Base-by-base conservation (phyloP, 2,113 vertebrate species). In the Brachyhypopomus gauderio region DNA sequence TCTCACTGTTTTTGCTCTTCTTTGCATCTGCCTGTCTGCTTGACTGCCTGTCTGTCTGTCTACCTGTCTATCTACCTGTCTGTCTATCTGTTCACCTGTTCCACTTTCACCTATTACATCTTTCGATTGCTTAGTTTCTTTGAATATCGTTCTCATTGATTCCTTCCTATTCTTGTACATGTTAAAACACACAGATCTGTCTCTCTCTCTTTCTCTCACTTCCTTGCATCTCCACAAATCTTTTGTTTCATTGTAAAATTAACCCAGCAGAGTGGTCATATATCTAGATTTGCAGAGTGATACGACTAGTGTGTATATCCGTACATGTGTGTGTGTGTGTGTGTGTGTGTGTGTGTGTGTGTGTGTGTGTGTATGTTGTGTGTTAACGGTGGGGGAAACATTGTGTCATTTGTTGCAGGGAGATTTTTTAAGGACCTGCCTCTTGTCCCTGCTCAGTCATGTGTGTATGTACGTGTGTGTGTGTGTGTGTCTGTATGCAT, bases 241-340 rank as follows among this genome's bases (percentile, higher is more conserved):
- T 64, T 19, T 71, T 71, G 75, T 80, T 83, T 69, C 85, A 87
- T 89, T 79, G 45, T n/a, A 1, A 72, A 64, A 55, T 81, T 55
- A 17, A 90, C 85, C 94, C 92, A 87, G 95, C 94, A 96, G 94
- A 96, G 93, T 95, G 93, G 95, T 95, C 95, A 96, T 95, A 95
- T 97, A 97, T 97, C 96, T 96, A 94, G 94, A 97, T 95, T 95
- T 94, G 95, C 94, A 91, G 93, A 95, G 94, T 92, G 90, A 91
- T 90, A 6, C 67, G 75, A 82, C 70, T 23, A 89, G 12, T 14
- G 45, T 52, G 11, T 52, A 52, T 52, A 11, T 52, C 0, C 71
- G 78, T 73, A 77, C 72, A 72, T 12, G 56, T 69, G 77, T 79
- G 83, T 19, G 27, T 60, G 67, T 73, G 3, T 67, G 83, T 52